phyloP scores from a whole-genome alignment of 1,140 invertebrate species.

The Brachionus koreanus region DNA sequence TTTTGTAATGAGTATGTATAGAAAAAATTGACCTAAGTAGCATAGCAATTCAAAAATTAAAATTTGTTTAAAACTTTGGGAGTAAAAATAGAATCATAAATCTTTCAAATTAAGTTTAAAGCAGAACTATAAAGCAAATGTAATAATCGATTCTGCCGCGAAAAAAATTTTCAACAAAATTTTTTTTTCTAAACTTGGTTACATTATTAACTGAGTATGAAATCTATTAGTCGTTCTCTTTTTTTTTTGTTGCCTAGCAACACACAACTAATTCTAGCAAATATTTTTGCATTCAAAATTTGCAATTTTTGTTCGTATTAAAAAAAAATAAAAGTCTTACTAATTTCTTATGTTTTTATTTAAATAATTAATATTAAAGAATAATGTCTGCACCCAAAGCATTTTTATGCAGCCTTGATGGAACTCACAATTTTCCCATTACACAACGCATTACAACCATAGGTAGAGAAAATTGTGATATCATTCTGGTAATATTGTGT shows the following conservation, averaged over 20 bases:
- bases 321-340: neutral
- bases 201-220: constrained; percentile 30
- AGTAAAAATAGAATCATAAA: neutral
- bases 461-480: constrained; percentile 57
- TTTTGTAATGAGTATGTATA: neutral
- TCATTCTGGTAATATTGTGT: constrained; percentile 51
- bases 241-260: constrained; percentile 7
- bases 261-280: neutral
- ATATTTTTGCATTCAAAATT: constrained; percentile 15
- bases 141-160: neutral
- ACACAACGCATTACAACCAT: constrained; percentile 55
- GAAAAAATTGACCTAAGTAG: neutral
- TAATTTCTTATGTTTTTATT: neutral
- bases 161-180: neutral
- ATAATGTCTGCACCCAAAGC: constrained; percentile 13
- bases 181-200: constrained; percentile 28
- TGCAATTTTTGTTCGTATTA: constrained; percentile 12
- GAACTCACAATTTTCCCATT: constrained; percentile 43
- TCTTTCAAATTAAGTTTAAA: neutral
- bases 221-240: constrained; percentile 16
- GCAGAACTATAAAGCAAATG: neutral
- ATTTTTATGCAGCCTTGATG: constrained; percentile 26
- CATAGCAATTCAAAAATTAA: neutral
- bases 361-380: neutral
- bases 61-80: neutral